These are phyloP conservation scores for Tamias sibiricus DNA, from an alignment of 2,113 vertebrate genomes.

Conservation along the genomic window DNA sequence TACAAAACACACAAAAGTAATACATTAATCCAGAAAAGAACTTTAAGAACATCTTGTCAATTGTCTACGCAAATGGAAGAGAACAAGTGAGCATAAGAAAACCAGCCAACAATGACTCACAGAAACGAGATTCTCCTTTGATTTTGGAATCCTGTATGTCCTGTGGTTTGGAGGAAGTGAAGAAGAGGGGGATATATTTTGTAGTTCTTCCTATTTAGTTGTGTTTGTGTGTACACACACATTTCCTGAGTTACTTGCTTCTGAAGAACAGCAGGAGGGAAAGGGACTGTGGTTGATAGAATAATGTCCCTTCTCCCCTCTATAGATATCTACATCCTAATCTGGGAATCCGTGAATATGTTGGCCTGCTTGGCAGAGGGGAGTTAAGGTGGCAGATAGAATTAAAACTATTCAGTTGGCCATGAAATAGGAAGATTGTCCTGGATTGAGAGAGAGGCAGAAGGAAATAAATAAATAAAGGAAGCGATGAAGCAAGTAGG, in stretches of 20 bases:
- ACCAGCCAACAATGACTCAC: too few species aligned
- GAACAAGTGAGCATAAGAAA: neutral
- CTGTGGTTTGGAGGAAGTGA: neutral
- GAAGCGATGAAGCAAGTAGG: neutral
- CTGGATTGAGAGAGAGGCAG: neutral
- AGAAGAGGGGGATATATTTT: neutral
- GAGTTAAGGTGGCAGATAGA: neutral
- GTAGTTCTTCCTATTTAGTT: neutral
- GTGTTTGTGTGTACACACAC: neutral
- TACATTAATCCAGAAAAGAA: neutral
- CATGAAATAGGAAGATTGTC: neutral
- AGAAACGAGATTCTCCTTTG: neutral
- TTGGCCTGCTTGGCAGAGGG: neutral
- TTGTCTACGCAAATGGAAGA: neutral
- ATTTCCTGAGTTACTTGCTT: neutral
- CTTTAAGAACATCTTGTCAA: neutral
- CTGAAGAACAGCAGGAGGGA: neutral
- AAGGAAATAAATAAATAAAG: neutral
- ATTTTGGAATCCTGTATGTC: neutral
- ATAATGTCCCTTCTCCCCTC: neutral
- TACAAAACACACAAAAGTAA: neutral
- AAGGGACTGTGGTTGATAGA: neutral
- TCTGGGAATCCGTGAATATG: neutral
- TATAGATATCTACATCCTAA: neutral
- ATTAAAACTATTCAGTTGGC: neutral